A percentile compares a stretch with the other conserved stretches of the same genome.
Conservation (phyloP, 2,797 vertebrate genomes). For the Streptopelia turtur region DNA sequence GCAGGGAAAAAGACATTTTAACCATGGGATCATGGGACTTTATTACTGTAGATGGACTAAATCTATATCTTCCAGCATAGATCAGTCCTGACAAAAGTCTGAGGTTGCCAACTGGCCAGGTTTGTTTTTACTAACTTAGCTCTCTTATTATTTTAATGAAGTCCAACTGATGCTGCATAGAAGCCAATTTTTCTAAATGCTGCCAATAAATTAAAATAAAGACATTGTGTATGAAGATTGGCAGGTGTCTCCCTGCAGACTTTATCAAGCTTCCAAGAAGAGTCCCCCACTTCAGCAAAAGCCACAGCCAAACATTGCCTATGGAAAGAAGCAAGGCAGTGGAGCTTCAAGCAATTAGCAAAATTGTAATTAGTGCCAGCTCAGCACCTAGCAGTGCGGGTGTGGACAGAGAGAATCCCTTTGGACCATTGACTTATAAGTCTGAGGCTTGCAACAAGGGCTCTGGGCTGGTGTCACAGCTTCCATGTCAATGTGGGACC, state of each 20-base stretch:
- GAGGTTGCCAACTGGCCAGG: slow-evolving; percentile 62
- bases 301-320: not conserved
- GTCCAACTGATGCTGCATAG: slow-evolving; percentile 53
- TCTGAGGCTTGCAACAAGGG: not conserved
- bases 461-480: not conserved
- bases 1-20: slow-evolving; percentile 55
- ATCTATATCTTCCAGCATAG: slow-evolving; percentile 44
- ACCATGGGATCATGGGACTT: slow-evolving; percentile 53
- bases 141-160: slow-evolving; percentile 68
- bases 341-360: slow-evolving; percentile 38
- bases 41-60: slow-evolving; percentile 65
- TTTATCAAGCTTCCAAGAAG: slow-evolving; percentile 19
- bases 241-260: slow-evolving; percentile 42
- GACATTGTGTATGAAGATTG: slow-evolving; percentile 46
- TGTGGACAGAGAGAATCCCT: not conserved
- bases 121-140: slow-evolving; percentile 58
- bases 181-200: slow-evolving; percentile 37
- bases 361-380: slow-evolving; percentile 31
- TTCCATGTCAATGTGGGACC: rapidly evolving
- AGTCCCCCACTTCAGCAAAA: not conserved
- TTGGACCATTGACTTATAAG: not conserved
- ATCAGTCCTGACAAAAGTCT: slow-evolving; percentile 62
- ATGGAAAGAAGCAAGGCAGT: slow-evolving; percentile 6
- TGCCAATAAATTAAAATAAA: slow-evolving; percentile 64
- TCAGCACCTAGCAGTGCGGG: not conserved